These are phyloP conservation scores for Saimiri boliviensis DNA, from an alignment of 2,113 vertebrate genomes.

Conservation along the genomic window DNA sequence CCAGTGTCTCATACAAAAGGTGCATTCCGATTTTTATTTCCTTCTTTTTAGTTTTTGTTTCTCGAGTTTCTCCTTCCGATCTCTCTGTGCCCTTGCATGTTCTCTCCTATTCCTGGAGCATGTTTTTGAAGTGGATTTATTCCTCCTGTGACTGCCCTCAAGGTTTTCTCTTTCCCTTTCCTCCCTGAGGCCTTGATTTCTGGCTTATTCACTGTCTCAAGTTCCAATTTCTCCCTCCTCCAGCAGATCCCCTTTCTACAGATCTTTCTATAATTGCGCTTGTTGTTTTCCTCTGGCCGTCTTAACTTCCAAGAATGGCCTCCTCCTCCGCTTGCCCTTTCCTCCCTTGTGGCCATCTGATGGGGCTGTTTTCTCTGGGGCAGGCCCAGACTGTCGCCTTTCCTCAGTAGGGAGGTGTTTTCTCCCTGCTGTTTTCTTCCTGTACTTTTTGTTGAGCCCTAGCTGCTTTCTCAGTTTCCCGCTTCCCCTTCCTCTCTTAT, in stretches of 20 bases:
- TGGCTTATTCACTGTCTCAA: constrained; percentile 57
- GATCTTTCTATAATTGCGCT: constrained; percentile 56
- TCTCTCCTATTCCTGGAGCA: background rate
- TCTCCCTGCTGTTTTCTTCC: constrained; percentile 48
- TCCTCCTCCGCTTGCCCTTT: constrained; percentile 29
- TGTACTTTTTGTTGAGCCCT: constrained; percentile 44
- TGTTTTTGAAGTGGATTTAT: constrained; percentile 6
- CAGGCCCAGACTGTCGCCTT: constrained; percentile 61
- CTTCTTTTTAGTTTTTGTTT: background rate
- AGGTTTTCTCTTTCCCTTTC: constrained; percentile 32
- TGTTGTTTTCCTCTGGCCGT: constrained; percentile 57
- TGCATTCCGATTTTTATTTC: background rate
- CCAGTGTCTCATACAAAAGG: background rate
- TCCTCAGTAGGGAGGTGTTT: constrained; percentile 43
- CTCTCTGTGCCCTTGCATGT: background rate
- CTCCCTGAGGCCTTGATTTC: constrained; percentile 19
- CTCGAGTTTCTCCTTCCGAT: background rate
- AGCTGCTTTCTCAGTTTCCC: background rate
- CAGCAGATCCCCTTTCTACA: constrained; percentile 18
- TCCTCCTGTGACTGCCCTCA: constrained; percentile 28
- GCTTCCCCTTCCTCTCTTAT: constrained; percentile 65
- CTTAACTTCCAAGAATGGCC: constrained; percentile 12
- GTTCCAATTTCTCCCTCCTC: constrained; percentile 39
- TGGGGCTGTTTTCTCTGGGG: constrained; percentile 43
- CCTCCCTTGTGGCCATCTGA: constrained; percentile 7